A percentile compares a stretch with the other conserved stretches of the same genome.
These are phyloP conservation scores for Hylaeus volcanicus DNA, from an alignment of 1,140 invertebrate genomes.

Conservation along the genomic window DNA sequence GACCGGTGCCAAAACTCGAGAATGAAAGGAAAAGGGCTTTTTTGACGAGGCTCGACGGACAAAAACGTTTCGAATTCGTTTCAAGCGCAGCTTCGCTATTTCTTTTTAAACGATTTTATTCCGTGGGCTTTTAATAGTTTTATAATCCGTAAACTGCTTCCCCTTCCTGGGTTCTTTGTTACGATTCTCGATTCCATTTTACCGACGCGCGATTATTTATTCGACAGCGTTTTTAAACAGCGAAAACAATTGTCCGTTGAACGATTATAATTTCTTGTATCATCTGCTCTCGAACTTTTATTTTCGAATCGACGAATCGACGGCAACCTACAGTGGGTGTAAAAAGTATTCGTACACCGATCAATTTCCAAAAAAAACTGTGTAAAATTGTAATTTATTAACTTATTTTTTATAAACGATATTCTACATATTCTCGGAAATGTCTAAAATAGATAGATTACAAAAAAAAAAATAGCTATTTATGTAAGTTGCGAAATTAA, in stretches of 20 bases:
- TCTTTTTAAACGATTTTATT: slow-evolving; percentile 13
- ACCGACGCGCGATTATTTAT: background rate
- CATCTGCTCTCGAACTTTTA: background rate
- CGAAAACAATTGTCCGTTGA: background rate
- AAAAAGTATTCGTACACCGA: too few species aligned
- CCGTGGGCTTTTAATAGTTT: background rate
- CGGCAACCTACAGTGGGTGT: background rate
- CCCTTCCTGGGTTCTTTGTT: background rate
- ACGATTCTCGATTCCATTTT: background rate
- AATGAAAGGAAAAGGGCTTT: background rate
- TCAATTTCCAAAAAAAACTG: too few species aligned
- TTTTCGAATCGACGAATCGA: background rate
- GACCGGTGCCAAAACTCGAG: slow-evolving; percentile 47
- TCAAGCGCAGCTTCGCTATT: background rate
- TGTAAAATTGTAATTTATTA: too few species aligned
- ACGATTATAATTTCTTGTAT: background rate
- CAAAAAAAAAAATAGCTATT: too few species aligned
- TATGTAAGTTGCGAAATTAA: too few species aligned
- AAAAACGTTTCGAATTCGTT: background rate
- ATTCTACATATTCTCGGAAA: too few species aligned
- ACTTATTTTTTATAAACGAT: too few species aligned
- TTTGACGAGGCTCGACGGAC: background rate
- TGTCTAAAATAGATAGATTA: too few species aligned
- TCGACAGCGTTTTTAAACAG: background rate
- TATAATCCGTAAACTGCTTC: background rate